A percentile compares a stretch with the other conserved stretches of the same genome.
Evolutionary conservation across 2,113 vertebrate genomes (phyloP).

Genomic region (Gasterosteus nipponicus): DNA sequence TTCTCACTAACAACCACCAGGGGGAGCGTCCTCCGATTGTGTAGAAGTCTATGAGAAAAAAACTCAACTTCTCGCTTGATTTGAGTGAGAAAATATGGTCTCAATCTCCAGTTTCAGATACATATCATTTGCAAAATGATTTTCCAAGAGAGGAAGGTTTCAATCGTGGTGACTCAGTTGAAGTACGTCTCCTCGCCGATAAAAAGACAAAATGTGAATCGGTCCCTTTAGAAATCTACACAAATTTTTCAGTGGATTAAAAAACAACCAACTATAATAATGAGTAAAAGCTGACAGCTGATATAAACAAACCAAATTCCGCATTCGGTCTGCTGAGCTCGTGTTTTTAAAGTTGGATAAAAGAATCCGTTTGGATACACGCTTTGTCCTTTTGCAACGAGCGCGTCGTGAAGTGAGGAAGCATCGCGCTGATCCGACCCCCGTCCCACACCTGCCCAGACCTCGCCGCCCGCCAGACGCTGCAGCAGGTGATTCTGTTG

Average conservation of each 20-base stretch:
- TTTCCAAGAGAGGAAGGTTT: too few relatives aligned
- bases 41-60: too few relatives aligned
- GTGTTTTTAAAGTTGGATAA: not conserved
- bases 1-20: too few relatives aligned
- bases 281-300: not conserved
- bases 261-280: not conserved
- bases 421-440: not conserved
- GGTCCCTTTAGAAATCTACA: not conserved
- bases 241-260: not conserved
- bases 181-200: too few relatives aligned
- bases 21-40: too few relatives aligned
- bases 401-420: not conserved
- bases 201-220: too few relatives aligned
- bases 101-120: too few relatives aligned
- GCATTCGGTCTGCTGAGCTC: not conserved
- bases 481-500: conserved; percentile 65
- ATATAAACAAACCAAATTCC: not conserved
- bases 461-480: conserved; percentile 9
- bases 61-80: too few relatives aligned
- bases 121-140: too few relatives aligned
- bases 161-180: too few relatives aligned
- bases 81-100: too few relatives aligned
- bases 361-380: not conserved
- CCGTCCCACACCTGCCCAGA: conserved; percentile 18
- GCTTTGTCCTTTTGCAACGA: not conserved